Evolutionary conservation across 2,113 vertebrate species (phyloP).

Genomic region (Calyptomena viridis): DNA sequence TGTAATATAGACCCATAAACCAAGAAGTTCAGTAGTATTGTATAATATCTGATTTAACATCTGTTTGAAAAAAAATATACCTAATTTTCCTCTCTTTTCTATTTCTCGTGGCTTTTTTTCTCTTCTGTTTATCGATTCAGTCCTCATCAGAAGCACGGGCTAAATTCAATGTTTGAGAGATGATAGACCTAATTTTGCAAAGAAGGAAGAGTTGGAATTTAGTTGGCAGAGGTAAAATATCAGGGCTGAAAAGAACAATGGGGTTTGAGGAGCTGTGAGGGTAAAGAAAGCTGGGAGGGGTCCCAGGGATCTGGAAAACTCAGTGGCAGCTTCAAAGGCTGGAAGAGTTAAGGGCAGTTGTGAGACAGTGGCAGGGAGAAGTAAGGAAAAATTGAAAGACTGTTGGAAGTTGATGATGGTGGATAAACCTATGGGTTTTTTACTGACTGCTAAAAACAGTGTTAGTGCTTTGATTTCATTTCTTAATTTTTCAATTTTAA

Average conservation of each 20-base stretch:
- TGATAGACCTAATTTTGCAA: neutral
- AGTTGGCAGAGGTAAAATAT: neutral
- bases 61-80: neutral
- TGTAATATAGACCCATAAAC: neutral
- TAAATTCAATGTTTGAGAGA: neutral
- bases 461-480: neutral
- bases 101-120: rapidly evolving
- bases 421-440: neutral
- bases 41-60: neutral
- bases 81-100: neutral
- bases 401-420: neutral
- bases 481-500: neutral
- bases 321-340: neutral
- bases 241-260: neutral
- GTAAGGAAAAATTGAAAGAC: neutral
- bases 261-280: neutral
- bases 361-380: neutral
- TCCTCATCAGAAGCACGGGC: neutral
- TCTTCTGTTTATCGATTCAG: neutral
- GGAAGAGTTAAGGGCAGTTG: neutral
- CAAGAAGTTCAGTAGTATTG: neutral
- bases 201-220: neutral
- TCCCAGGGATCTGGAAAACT: neutral
- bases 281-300: neutral
- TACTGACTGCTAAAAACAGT: neutral